phyloP scores from a whole-genome alignment of 2,888 invertebrate species.

The Pyrgus malvae region DNA sequence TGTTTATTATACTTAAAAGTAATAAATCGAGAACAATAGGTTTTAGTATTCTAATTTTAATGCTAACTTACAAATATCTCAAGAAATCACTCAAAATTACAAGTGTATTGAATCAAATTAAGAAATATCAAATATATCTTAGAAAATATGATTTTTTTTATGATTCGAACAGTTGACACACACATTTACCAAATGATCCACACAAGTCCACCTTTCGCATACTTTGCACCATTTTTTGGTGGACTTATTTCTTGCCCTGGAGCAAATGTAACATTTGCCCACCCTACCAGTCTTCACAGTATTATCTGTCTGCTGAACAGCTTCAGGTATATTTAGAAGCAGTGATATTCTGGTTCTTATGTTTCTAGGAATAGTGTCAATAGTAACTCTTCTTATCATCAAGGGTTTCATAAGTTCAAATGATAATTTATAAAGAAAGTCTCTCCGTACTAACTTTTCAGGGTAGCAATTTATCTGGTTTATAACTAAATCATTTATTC shows the following conservation, averaged over 20 bases:
- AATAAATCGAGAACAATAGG: too few species aligned
- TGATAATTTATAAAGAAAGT: neutral
- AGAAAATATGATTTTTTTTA: too few species aligned
- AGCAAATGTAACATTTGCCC: constrained; percentile 23
- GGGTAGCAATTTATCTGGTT: neutral
- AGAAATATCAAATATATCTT: too few species aligned
- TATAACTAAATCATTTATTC: neutral
- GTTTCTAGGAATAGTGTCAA: neutral
- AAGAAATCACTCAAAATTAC: too few species aligned
- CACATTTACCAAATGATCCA: constrained; percentile 24
- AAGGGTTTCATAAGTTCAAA: constrained; percentile 6
- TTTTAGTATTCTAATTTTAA: too few species aligned
- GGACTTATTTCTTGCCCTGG: constrained; percentile 22
- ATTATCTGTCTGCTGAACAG: neutral
- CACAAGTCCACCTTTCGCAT: constrained; percentile 29
- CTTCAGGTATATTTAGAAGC: neutral
- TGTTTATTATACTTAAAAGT: too few species aligned
- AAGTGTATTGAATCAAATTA: too few species aligned
- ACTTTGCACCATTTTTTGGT: constrained; percentile 27
- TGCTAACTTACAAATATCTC: too few species aligned
- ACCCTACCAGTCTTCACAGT: constrained; percentile 23
- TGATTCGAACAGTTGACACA: neutral
- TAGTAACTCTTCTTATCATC: neutral
- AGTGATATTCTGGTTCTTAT: neutral
- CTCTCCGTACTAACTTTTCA: neutral